Evolutionary conservation across 2,113 vertebrate species (phyloP), one percentile per base, ranked within the genome.

Genomic region (Malurus melanocephalus): DNA sequence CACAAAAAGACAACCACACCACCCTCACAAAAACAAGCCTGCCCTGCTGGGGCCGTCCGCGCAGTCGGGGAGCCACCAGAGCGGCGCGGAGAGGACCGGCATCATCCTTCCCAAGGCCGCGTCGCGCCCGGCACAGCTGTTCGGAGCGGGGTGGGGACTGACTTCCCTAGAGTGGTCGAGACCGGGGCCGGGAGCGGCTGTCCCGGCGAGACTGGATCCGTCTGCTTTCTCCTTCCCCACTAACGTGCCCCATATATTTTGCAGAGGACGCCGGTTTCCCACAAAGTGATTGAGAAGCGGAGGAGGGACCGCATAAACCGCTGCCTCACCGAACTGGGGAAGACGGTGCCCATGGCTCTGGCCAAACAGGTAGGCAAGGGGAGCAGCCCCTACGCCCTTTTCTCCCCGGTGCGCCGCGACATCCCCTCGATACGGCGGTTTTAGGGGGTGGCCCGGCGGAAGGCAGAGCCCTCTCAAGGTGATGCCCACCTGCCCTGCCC

Each of bases 251-350:
- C 48, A 3, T 52, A 28, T 91, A 76, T 93, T 95, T 95, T 88
- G 24, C 97, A 99, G 99, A 98, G 98, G 96, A 98, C 98, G 46
- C 98, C 99, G 0, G 98, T 99, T 65, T 99, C 99, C 56, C 99
- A 99, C 95, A 99, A 99, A 96, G 99, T 99, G 71, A 99, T 99
- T 32, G 99, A 99, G 95, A 99, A 99, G 89, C 96, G 99, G 77
- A 97, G 99, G 80, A 96, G 99, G 74, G 99, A 99, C 90, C 98
- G 99, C 28, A 99, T 99, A 92, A 99, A 99, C 82, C 98, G 98
- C 78, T 99, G 99, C 90, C 96, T 99, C 26, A 99, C 98, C 57
- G 99, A 99, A 66, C 91, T 99, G 60, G 99, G 99, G 33, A 99
- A 99, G 96, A 99, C 99, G 1, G 99, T 99, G 30, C 99, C 99